Base-by-base conservation (phyloP, 2,888 invertebrate species). In the Drosophila demipolita region DNA sequence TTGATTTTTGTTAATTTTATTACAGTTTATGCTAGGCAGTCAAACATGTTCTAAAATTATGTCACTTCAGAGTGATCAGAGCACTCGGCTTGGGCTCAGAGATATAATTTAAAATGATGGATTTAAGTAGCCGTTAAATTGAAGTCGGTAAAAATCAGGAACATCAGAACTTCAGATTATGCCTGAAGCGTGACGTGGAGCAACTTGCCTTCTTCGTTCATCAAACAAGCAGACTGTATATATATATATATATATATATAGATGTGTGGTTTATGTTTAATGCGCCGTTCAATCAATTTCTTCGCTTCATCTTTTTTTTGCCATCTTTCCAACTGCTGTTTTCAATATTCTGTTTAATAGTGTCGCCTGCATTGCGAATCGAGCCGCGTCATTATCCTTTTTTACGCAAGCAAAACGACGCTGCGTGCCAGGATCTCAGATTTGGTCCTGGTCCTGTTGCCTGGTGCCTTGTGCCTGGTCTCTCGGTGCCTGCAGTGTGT, bases 301-400 rank as follows among this genome's bases (percentile, higher is more conserved):
- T 58, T 45, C 35, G 23, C 33, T n/a, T 40, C 50, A 50, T 53
- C 38, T 20, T 32, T 52, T 50, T 23, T 50, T 45, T 26, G 53
- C 36, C 66, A 58, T 54, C 42, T 40, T 52, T 49, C 32, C 66
- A 49, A 20, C 52, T 45, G 32, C 32, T 32, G 38, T 42, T 29
- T 33, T 35, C 62, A 73, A 53, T 53, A 60, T 23, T 38, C 70
- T 53, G 66, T 74, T 68, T 72, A 75, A 82, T 82, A 83, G 75
- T 79, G 76, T 82, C 69, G 67, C 72, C 62, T 79, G 81, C 83
- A 83, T 73, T 74, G 77, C 69, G 57, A 82, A 75, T 42, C 66
- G 66, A 74, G 73, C 55, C 66, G 71, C 75, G 78, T 82, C 88
- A 86, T 84, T 88, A 88, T 87, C 88, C 86, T 77, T 86, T 82